A percentile compares a stretch with the other conserved stretches of the same genome.
phyloP scores from a whole-genome alignment of 2,888 invertebrate species.

The Acanthoscelides obtectus region DNA sequence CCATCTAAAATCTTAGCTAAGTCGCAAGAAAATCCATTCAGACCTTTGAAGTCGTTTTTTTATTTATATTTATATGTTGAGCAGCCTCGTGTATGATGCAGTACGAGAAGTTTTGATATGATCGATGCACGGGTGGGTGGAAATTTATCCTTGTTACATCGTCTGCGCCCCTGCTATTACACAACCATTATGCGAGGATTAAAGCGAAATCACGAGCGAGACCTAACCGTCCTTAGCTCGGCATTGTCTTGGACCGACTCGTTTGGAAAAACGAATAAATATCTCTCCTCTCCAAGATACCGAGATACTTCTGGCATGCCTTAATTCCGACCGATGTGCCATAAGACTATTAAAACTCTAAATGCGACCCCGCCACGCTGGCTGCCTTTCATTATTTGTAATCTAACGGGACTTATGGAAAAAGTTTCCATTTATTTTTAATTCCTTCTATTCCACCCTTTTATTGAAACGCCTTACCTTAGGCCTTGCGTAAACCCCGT shows the following conservation, averaged over 20 bases:
- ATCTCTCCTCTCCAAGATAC: conserved; percentile 36
- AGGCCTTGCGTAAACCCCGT: conserved; percentile 16
- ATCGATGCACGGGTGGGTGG: neutral
- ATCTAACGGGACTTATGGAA: conserved; percentile 49
- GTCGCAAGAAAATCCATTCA: too few relatives aligned
- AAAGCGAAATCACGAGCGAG: conserved; percentile 48
- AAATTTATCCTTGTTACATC: neutral
- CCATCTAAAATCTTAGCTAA: too few relatives aligned
- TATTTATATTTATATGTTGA: too few relatives aligned
- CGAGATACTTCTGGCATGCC: conserved; percentile 37
- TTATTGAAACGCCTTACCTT: conserved; percentile 45
- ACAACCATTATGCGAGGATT: conserved; percentile 52
- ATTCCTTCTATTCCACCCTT: conserved; percentile 49
- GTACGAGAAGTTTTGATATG: too few relatives aligned
- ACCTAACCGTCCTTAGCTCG: conserved; percentile 37
- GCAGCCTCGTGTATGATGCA: too few relatives aligned
- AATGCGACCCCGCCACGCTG: conserved; percentile 48
- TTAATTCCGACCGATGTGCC: conserved; percentile 47
- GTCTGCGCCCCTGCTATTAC: conserved; percentile 33
- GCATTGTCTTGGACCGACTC: conserved; percentile 49
- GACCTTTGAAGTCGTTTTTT: too few relatives aligned
- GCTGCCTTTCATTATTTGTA: conserved; percentile 48
- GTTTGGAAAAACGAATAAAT: conserved; percentile 51
- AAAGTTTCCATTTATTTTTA: conserved; percentile 51
- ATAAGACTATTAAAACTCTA: conserved; percentile 50